Evolutionary conservation across 1,140 invertebrate genomes (phyloP).

Genomic region (Agrilus planipennis): DNA sequence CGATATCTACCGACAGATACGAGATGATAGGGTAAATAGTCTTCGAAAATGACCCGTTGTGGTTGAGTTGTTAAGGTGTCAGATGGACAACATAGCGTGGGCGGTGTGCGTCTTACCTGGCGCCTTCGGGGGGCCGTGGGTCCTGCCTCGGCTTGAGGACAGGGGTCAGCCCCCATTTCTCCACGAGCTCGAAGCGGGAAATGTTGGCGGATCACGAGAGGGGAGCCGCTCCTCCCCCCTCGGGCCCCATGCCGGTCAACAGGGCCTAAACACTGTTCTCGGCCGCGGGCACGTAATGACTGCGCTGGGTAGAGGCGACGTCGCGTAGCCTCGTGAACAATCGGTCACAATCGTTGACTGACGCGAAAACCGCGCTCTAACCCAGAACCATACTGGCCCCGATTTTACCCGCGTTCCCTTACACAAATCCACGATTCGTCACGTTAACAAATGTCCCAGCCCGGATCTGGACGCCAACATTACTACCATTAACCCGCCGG

Average conservation of each 20-base stretch:
- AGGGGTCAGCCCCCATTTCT: slow-evolving; percentile 91
- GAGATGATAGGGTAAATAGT: too few species aligned
- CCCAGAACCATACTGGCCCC: slow-evolving; percentile 5
- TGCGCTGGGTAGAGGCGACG: slow-evolving; percentile 24
- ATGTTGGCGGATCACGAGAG: slow-evolving; percentile 58
- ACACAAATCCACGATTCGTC: too few species aligned
- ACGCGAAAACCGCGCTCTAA: background rate
- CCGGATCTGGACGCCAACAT: too few species aligned
- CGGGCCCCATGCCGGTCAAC: slow-evolving; percentile 31
- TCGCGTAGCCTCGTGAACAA: slow-evolving; percentile 5
- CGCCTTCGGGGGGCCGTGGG: slow-evolving; percentile 63
- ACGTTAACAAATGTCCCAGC: too few species aligned
- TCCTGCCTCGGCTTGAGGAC: slow-evolving; percentile 88
- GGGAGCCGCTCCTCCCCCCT: slow-evolving; percentile 32
- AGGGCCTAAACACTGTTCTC: slow-evolving; percentile 29
- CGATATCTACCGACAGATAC: too few species aligned
- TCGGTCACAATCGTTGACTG: background rate
- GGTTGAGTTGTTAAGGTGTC: too few species aligned
- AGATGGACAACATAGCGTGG: too few species aligned
- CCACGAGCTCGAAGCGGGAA: slow-evolving; percentile 89
- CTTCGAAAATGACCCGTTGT: too few species aligned
- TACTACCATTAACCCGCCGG: too few species aligned
- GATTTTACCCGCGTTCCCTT: too few species aligned
- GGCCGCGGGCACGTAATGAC: slow-evolving; percentile 32
- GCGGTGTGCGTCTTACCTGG: slow-evolving; percentile 42